Percentiles rank a stretch among this genome's conserved stretches.
phyloP scores from a whole-genome alignment of 35 echinoderm and acorn worm genomes.

The Hemicentrotus pulcherrimus region DNA sequence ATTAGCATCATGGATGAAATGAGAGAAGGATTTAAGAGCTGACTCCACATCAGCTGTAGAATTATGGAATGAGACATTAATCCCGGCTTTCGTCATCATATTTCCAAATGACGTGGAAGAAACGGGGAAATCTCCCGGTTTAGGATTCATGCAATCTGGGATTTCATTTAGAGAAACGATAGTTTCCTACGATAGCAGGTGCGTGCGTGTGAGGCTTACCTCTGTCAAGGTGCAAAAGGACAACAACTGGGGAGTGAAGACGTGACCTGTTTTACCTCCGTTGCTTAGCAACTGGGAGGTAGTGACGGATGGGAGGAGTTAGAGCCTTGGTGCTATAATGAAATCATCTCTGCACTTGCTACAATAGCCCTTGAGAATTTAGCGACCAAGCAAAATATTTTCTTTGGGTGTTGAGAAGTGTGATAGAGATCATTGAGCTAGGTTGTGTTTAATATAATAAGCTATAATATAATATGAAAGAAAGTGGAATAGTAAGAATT shows the following conservation, averaged over 20 bases:
- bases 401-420: not conserved
- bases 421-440: not conserved
- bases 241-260: constrained; percentile 7
- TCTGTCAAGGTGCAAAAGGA: not conserved
- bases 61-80: not conserved
- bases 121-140: not conserved
- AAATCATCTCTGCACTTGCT: constrained; percentile 3
- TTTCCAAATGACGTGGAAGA: not conserved
- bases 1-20: not conserved
- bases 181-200: not conserved
- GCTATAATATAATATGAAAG: too few relatives aligned
- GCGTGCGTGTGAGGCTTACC: not conserved
- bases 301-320: not conserved
- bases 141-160: not conserved
- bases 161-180: not conserved
- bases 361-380: not conserved
- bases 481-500: too few relatives aligned
- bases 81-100: not conserved
- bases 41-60: not conserved
- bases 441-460: not conserved
- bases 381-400: not conserved
- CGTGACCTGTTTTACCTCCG: not conserved
- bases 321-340: not conserved
- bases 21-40: not conserved
- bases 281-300: not conserved